These are phyloP conservation scores for Limnephilus rhombicus DNA, from an alignment of 2,888 invertebrate species.

Conservation along the genomic window DNA sequence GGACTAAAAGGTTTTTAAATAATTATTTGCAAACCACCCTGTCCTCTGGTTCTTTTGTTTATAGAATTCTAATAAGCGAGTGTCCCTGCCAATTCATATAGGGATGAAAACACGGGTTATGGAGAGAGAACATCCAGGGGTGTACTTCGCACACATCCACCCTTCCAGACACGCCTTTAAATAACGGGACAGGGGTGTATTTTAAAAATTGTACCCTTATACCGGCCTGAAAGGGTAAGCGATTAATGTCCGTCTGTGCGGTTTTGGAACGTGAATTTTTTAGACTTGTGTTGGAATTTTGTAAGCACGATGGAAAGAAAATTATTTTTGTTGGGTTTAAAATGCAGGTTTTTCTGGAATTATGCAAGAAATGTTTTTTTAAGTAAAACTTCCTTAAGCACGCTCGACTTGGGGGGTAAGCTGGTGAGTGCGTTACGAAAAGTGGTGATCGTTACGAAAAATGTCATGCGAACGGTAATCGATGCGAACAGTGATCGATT, in stretches of 20 bases:
- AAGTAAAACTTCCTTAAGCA: too few species aligned
- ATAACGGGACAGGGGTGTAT: slow-evolving; percentile 1
- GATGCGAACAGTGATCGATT: too few species aligned
- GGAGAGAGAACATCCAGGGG: not conserved
- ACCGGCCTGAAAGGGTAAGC: not conserved
- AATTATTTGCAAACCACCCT: slow-evolving; percentile 1
- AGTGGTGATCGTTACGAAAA: too few species aligned
- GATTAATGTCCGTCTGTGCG: not conserved
- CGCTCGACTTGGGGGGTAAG: too few species aligned
- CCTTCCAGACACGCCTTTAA: not conserved
- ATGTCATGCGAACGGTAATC: too few species aligned
- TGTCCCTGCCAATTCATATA: slow-evolving; percentile 36
- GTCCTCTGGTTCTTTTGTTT: slow-evolving; percentile 38
- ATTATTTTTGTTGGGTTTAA: not conserved
- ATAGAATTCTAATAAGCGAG: slow-evolving; percentile 45
- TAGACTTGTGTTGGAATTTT: not conserved
- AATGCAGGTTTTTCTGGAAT: not conserved
- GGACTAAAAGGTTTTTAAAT: too few species aligned
- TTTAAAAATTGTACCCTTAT: not conserved
- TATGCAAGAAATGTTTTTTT: not conserved
- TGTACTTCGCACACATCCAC: not conserved
- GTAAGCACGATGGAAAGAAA: not conserved
- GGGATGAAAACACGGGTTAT: slow-evolving; percentile 21
- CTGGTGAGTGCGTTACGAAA: too few species aligned
- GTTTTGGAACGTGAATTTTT: not conserved